phyloP scores from a whole-genome alignment of 2,797 vertebrate species.

The Liasis olivaceus region DNA sequence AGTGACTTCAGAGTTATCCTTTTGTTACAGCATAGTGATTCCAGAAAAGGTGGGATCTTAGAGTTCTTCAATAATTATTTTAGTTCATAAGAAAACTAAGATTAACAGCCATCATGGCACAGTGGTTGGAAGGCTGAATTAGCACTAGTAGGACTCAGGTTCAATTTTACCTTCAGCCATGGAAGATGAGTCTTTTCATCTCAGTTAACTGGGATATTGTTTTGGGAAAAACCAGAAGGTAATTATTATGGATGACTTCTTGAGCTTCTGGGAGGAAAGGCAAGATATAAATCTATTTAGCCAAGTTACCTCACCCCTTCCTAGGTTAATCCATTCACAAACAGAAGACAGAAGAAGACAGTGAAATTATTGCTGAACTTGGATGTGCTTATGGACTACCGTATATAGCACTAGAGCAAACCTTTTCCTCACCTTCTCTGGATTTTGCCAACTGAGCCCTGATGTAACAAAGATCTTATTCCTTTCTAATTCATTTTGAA shows the following conservation, averaged over 20 bases:
- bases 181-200: background rate
- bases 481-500: constrained; percentile 3
- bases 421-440: background rate
- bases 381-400: background rate
- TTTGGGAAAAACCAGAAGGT: background rate
- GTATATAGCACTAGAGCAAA: background rate
- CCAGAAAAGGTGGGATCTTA: background rate
- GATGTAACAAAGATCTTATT: background rate
- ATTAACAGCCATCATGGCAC: background rate
- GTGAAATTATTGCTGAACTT: too few relatives aligned
- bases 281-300: background rate
- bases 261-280: background rate
- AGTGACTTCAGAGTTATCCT: background rate
- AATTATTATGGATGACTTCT: background rate
- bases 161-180: background rate
- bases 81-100: background rate
- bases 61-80: background rate
- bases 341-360: background rate
- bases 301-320: background rate
- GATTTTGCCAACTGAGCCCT: background rate
- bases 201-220: background rate
- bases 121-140: background rate
- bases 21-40: background rate
- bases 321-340: background rate
- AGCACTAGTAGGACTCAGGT: background rate